Evolutionary conservation across 2,888 invertebrate species (phyloP).

Genomic region (Zygogramma bicolorata): DNA sequence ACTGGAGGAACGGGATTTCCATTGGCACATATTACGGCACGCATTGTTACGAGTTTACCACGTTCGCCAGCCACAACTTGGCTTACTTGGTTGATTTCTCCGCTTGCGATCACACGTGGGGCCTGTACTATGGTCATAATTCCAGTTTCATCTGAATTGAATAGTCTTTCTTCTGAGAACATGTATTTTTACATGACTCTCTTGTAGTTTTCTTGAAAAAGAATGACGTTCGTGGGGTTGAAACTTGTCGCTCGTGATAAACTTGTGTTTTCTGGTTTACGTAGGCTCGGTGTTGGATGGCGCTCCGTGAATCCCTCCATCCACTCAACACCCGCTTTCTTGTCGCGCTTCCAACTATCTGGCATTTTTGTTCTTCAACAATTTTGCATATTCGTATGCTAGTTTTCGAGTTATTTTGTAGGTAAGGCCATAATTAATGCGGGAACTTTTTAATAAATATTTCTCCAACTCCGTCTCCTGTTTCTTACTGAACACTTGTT

Average conservation of each 20-base stretch:
- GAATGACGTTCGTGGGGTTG: slow-evolving; percentile 31
- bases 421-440: slow-evolving; percentile 39
- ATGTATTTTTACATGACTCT: background rate
- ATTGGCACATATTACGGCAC: background rate
- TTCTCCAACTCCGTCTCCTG: background rate
- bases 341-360: slow-evolving; percentile 38
- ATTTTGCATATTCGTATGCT: slow-evolving; percentile 45
- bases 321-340: slow-evolving; percentile 52
- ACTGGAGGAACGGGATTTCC: background rate
- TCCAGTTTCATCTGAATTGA: background rate
- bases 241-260: slow-evolving; percentile 51
- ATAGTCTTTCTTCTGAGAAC: background rate
- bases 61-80: background rate
- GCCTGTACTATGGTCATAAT: background rate
- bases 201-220: background rate
- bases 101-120: background rate
- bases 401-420: slow-evolving; percentile 43
- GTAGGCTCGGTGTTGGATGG: slow-evolving; percentile 43
- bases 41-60: background rate
- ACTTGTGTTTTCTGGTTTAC: slow-evolving; percentile 53
- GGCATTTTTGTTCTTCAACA: slow-evolving; percentile 41
- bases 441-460: slow-evolving; percentile 13
- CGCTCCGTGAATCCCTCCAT: slow-evolving; percentile 49
- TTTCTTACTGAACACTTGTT: slow-evolving; percentile 5
- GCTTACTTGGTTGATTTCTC: background rate